Evolutionary conservation across 2,113 vertebrate species (phyloP).

Genomic region (Suncus etruscus): DNA sequence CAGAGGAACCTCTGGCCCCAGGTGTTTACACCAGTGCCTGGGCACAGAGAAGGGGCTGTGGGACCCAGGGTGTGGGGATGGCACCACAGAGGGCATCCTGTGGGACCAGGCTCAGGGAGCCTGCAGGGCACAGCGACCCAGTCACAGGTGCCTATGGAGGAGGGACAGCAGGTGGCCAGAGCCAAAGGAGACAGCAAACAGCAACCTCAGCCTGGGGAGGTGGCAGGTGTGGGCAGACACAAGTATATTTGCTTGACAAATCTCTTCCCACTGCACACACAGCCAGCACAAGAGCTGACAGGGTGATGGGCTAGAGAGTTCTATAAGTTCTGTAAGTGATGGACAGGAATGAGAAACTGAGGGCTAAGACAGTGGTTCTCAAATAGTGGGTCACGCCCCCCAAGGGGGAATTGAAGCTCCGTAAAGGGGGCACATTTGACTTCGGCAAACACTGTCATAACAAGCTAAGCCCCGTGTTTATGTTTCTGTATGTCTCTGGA

Average conservation of each 20-base stretch:
- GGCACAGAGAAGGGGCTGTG: too few relatives aligned
- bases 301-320: too few relatives aligned
- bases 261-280: background rate
- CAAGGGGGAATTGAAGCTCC: too few relatives aligned
- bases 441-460: too few relatives aligned
- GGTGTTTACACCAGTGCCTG: background rate
- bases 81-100: background rate
- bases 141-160: background rate
- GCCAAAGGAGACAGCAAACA: background rate
- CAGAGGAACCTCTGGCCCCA: background rate
- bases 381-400: too few relatives aligned
- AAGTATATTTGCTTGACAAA: conserved; percentile 77
- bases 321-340: too few relatives aligned
- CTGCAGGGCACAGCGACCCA: background rate
- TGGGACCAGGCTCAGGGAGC: background rate
- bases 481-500: too few relatives aligned
- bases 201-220: conserved; percentile 60
- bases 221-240: conserved; percentile 55
- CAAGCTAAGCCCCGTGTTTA: too few relatives aligned
- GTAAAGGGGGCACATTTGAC: too few relatives aligned
- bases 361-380: too few relatives aligned
- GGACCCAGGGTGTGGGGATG: background rate
- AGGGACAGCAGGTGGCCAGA: background rate
- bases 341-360: too few relatives aligned
- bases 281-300: background rate